Base-by-base conservation (phyloP, 2,797 vertebrate species). In the Cynopterus sphinx region DNA sequence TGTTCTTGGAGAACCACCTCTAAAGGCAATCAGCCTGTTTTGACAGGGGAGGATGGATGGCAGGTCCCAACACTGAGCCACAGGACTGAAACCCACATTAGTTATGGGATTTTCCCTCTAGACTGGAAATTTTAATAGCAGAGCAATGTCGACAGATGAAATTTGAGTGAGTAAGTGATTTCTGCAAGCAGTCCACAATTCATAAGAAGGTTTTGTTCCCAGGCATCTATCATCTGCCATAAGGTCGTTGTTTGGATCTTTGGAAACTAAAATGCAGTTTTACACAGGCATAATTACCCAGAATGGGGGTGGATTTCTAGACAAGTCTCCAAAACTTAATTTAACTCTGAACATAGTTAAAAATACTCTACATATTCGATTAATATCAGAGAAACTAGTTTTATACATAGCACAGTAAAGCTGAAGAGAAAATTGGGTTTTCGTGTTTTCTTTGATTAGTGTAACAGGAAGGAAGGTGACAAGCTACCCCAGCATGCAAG, bases 151-250 rank as follows among this genome's bases (percentile, higher is more conserved):
- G 57, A 84, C 96, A 91, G 94, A 77, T 90, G 85, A 75, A 89
- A 81, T 93, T 84, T 83, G 92, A 95, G 59, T 83, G 92, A 95
- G 59, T 88, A 71, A 83, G 68, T 83, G 82, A 90, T 92, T 86
- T 51, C 74, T 82, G n/a, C 67, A 78, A 73, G 81, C 61, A 8
- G 55, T 65, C 81, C 82, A 12, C 33, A 55, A 3, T 78, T 93
- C 92, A 36, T 63, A 9, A 9, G 68, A 93, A 85, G n/a, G 31
- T 46, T 97, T 94, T 74, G 79, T 77, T 90, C 71, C 43, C 31
- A 15, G 55, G n/a, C 59, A 87, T 41, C 55, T 68, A 61, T 36
- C 0, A 0, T 39, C 68, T 82, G 71, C 10, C 0, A 0, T 49
- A 11, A 92, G 51, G 41, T 36, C 1, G 0, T 70, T 39, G 4